Base-by-base conservation (phyloP, 2,888 invertebrate species). In the Anticlea derivata region DNA sequence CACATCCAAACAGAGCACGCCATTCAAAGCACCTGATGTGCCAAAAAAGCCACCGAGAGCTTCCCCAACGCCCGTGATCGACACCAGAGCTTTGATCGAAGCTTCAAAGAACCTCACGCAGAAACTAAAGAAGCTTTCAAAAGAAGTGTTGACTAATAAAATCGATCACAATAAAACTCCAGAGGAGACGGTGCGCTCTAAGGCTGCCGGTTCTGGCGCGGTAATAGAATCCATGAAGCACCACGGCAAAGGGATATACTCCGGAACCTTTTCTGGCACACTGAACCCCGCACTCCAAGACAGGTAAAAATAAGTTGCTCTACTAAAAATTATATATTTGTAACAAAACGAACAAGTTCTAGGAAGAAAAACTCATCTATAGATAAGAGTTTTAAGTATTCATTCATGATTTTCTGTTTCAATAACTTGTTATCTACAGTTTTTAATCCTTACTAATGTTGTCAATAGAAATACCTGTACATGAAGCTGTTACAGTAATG, bases 261-360 rank as follows among this genome's bases (percentile, higher is more conserved):
- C 98, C 7, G 98, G 98, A 60, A 98, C 98, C 55, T 98, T 98
- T 84, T 98, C 97, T 75, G 98, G 98, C 44, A 98, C 98, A 10
- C 83, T 98, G 44, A 98, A 98, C 83, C 98, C 98, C 43, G 96
- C 97, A 33, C 92, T 98, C 38, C 98, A 98, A 86, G 98, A 98
- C 84, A 94, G 94, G 76, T 91, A 61, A 75, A 59, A 6, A 30
- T 11, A 17, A n/a, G n/a, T n/a, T n/a, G n/a, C 17, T 17, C 4
- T 2, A 17, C 2, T 4, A 3, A 2, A 17, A 17, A 17, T 17
- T 17, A 17, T 17, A 3, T 17, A 3, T 17, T 17, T 17, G 2
- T 17, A 17, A 17, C 2, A 17, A 17, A 17, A 7, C 2, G 27
- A 48, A 46, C 31, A 45, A 20, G 7, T 24, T 38, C 35, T 31